Conservation (phyloP, 2,113 vertebrate species). For the Acinonyx jubatus region DNA sequence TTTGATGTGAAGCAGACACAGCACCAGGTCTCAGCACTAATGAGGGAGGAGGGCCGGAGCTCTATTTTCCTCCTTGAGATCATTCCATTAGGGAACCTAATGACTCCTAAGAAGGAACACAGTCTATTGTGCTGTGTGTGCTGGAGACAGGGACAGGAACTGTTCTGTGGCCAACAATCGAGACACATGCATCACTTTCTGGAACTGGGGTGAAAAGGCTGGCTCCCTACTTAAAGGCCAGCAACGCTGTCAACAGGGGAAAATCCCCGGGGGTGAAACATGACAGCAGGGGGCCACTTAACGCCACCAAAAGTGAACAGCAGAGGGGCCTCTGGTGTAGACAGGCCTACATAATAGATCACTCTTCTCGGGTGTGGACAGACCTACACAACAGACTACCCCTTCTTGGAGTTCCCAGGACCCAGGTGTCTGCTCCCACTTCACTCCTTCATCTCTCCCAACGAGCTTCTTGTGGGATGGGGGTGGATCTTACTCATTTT, state of each 20-base stretch:
- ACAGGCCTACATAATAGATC: not conserved
- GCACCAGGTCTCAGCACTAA: conserved; percentile 74
- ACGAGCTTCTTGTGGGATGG: not conserved
- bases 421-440: not conserved
- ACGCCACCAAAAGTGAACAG: not conserved
- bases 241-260: not conserved
- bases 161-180: not conserved
- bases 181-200: conserved; percentile 30
- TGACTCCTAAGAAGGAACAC: conserved; percentile 46
- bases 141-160: not conserved
- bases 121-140: not conserved
- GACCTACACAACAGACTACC: not conserved
- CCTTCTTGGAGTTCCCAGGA: not conserved
- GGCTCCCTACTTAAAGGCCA: conserved; percentile 9
- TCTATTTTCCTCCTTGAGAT: conserved; percentile 75
- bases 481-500: not conserved
- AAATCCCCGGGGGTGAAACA: not conserved
- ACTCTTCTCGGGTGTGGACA: not conserved
- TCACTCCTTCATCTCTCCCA: not conserved
- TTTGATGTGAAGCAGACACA: conserved; percentile 81
- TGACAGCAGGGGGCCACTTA: not conserved
- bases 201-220: conserved; percentile 36
- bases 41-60: conserved; percentile 59
- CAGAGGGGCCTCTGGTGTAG: not conserved
- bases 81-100: conserved; percentile 74